Evolutionary conservation across 2,888 invertebrate species (phyloP).

Genomic region (Acrobasis repandana): DNA sequence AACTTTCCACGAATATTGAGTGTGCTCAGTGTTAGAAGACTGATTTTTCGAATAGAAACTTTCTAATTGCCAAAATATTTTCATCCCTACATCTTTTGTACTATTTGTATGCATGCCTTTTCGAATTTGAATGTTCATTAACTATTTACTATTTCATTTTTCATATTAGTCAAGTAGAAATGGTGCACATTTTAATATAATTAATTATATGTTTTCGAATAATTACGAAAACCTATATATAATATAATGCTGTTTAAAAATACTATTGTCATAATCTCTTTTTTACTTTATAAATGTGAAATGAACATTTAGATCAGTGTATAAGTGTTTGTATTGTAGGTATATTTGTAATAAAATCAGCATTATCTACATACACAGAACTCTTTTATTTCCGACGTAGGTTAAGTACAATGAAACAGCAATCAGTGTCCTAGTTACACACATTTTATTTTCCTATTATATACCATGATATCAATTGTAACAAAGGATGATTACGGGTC

Average conservation of each 20-base stretch:
- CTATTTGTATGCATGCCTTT: conserved; percentile 44
- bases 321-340: conserved; percentile 55
- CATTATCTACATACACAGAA: conserved; percentile 44
- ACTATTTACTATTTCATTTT: conserved; percentile 39
- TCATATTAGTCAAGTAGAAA: conserved; percentile 46
- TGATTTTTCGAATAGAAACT: conserved; percentile 66
- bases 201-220: conserved; percentile 26
- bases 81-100: conserved; percentile 32
- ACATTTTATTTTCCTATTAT: conserved; percentile 78
- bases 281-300: conserved; percentile 20
- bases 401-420: conserved; percentile 60
- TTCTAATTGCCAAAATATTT: conserved; percentile 51
- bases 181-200: conserved; percentile 52
- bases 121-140: conserved; percentile 38
- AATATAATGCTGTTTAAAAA: conserved; percentile 16
- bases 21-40: conserved; percentile 77
- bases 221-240: conserved; percentile 8
- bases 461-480: conserved; percentile 78
- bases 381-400: conserved; percentile 35
- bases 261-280: conserved; percentile 18
- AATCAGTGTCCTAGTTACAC: conserved; percentile 74
- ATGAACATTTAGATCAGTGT: conserved; percentile 39
- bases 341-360: conserved; percentile 68
- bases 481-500: conserved; percentile 72
- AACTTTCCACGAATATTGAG: conserved; percentile 36